Evolutionary conservation across 2,797 vertebrate species (phyloP).

Genomic region (Heliangelus exortis): DNA sequence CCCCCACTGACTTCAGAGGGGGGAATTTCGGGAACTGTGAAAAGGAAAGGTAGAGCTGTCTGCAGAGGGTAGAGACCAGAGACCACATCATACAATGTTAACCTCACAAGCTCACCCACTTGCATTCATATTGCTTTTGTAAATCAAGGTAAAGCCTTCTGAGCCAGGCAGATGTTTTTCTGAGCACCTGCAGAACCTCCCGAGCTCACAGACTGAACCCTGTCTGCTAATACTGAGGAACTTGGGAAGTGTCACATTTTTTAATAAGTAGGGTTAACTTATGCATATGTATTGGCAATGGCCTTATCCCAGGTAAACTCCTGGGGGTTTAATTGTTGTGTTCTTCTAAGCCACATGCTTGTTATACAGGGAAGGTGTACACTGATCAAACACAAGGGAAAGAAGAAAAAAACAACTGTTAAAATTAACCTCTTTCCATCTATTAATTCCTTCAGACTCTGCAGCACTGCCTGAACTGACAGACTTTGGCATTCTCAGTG

Average conservation of each 20-base stretch:
- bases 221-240: neutral
- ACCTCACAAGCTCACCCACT: neutral
- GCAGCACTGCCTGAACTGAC: neutral
- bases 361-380: neutral
- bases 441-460: neutral
- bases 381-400: neutral
- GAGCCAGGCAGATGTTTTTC: neutral
- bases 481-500: neutral
- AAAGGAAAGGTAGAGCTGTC: slow-evolving; percentile 72
- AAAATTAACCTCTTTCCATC: neutral
- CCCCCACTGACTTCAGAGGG: slow-evolving; percentile 94
- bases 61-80: neutral
- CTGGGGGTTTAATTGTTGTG: neutral
- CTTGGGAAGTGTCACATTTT: neutral
- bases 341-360: neutral
- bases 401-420: neutral
- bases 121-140: fast-evolving
- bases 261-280: neutral
- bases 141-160: neutral
- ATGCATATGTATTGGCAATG: neutral
- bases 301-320: neutral
- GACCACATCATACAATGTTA: neutral
- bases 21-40: slow-evolving; percentile 90
- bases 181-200: neutral
- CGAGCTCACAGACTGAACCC: neutral